Evolutionary conservation across 1,140 invertebrate genomes (phyloP).

Genomic region (Anoplophora glabripennis): DNA sequence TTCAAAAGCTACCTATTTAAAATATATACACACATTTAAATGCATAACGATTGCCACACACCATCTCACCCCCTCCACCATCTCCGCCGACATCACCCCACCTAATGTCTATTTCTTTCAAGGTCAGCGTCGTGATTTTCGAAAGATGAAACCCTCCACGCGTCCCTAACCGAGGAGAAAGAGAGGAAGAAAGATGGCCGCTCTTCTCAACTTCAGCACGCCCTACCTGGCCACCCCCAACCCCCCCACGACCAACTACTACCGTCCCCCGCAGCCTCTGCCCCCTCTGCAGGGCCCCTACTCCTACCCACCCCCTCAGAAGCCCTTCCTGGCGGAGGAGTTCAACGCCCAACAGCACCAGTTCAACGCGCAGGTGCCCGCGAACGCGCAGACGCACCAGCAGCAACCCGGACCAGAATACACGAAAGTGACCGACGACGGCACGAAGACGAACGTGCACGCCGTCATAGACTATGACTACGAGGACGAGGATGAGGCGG

Average conservation of each 20-base stretch:
- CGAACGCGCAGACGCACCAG: not conserved
- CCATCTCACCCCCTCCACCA: not conserved
- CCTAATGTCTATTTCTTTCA: not conserved
- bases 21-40: not conserved
- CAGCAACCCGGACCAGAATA: constrained; percentile 19
- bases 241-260: constrained; percentile 30
- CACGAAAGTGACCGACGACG: constrained; percentile 44
- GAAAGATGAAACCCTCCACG: not conserved
- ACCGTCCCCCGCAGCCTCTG: constrained; percentile 23
- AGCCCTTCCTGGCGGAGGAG: constrained; percentile 43
- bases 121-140: not conserved
- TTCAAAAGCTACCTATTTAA: too few species aligned
- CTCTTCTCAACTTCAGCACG: constrained; percentile 35
- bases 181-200: constrained; percentile 26
- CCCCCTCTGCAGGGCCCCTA: constrained; percentile 35
- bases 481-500: constrained; percentile 58
- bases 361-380: constrained; percentile 20
- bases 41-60: not conserved
- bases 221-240: constrained; percentile 39
- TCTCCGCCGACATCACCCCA: not conserved
- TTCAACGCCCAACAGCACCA: constrained; percentile 20
- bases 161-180: not conserved
- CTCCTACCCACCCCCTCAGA: constrained; percentile 41
- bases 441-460: constrained; percentile 63
- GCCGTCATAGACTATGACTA: constrained; percentile 67